Evolutionary conservation across 2,888 invertebrate genomes (phyloP), one percentile per base, ranked within the genome.

Genomic region (Fragum whitleyi): DNA sequence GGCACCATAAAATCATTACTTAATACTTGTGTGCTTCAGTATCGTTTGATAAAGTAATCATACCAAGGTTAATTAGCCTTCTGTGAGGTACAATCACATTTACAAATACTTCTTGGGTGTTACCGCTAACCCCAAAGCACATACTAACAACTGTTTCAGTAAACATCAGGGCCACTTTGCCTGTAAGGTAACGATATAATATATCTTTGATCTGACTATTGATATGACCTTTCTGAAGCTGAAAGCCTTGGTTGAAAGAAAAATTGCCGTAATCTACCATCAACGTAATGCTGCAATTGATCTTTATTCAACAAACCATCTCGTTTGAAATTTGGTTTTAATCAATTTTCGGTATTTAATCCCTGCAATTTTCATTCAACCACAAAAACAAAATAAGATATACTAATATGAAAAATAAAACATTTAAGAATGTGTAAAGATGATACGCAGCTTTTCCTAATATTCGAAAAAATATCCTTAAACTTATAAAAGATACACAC

Each of bases 21-120:
- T 76, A 69, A 72, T 59, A 42, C 39, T 68, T 42, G 21, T 65
- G 57, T 39, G 39, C 59, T 51, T 71, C 55, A 72, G 65, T 42
- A 73, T 42, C 61, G 39, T 70, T 80, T 53, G 70, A 80, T 69
- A 76, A 47, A 61, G 72, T 55, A 55, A 53, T 77, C 72, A 69
- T 42, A 42, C 62, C 65, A 55, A 55, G 75, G 82, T 82, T 76
- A 82, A 82, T 79, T 26, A 26, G 62, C 67, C 16, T n/a, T 51
- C 65, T 74, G 77, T 74, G 76, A 26, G 79, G 83, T 83, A 73
- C 79, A 62, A 79, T 75, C 65, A 59, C 74, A 79, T 83, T 79
- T 79, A 23, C 61, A 39, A 69, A 68, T 73, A 76, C 65, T 78
- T 78, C 73, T 62, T 65, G 57, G 71, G 75, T 75, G 75, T 68